Evolutionary conservation across 2,113 vertebrate genomes (phyloP).

Genomic region (Labrus mixtus): DNA sequence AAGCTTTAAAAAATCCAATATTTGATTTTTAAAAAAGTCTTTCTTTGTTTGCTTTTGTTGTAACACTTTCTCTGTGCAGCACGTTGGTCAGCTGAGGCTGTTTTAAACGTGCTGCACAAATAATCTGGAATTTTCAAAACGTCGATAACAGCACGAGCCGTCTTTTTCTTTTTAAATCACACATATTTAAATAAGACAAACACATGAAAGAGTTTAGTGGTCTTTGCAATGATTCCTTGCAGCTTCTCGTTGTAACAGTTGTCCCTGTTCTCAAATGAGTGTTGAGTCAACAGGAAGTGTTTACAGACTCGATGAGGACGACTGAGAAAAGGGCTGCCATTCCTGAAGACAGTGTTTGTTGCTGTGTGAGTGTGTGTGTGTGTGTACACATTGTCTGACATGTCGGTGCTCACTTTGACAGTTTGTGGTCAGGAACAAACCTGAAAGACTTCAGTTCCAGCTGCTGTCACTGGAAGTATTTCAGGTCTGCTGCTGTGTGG

Average conservation of each 20-base stretch:
- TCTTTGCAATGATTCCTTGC: background rate
- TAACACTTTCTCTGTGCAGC: no score
- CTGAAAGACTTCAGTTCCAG: constrained; percentile 13
- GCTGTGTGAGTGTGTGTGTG: constrained; percentile 34
- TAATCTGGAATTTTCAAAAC: no score
- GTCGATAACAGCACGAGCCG: no score
- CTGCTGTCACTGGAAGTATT: constrained; percentile 11
- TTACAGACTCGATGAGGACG: constrained; percentile 36
- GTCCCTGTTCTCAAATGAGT: background rate
- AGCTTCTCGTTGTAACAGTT: constrained; percentile 1
- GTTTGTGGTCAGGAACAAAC: constrained; percentile 18
- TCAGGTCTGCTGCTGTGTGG: background rate
- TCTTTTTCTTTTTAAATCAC: no score
- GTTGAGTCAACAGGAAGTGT: constrained; percentile 26
- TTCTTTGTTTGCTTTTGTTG: no score
- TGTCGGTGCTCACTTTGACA: constrained; percentile 32
- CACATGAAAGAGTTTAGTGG: background rate
- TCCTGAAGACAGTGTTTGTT: constrained; percentile 20
- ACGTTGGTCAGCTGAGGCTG: no score
- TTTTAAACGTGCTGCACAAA: no score
- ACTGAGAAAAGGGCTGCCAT: constrained; percentile 31
- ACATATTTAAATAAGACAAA: background rate
- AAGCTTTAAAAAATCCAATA: no score
- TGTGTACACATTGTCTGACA: constrained; percentile 49
- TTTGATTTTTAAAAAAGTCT: no score